Evolutionary conservation across 2,113 vertebrate species (phyloP), one percentile per base, ranked within the genome.

Genomic region (Grallaria varia): DNA sequence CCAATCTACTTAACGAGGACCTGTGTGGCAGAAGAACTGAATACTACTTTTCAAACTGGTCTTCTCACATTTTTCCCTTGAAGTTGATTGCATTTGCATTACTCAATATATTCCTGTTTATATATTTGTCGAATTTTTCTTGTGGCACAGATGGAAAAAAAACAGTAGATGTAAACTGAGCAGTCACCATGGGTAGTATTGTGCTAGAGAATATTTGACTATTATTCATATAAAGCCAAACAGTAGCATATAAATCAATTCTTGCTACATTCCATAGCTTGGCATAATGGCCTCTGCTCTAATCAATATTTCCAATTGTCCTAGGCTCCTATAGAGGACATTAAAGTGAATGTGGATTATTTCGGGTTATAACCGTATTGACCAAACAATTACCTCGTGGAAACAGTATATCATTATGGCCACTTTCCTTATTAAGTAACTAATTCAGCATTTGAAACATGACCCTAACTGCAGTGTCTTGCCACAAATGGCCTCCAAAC

Each of bases 331-430:
- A 72, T 45, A 91, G 47, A 33, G 56, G 78, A 74, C 58, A 86
- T 81, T 87, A 93, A 92, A 87, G 74, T 40, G 71, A 94, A 68
- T 78, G 44, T 72, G 53, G n/a, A 77, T 91, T 93, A 81, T 92
- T 95, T 86, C 49, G 64, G 37, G 21, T 83, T 89, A 92, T 83
- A 95, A 87, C n/a, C 31, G 22, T 92, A 96, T 95, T 93, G 94
- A 97, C 42, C 66, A 87, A 94, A 79, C 58, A 92, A 92, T 97
- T 95, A 94, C 69, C 50, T 72, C 86, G 45, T 91, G 87, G 76
- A 95, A 95, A 76, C 9, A 53, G 62, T 66, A 42, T 30, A 82
- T 92, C 79, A 94, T 95, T 92, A 87, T 1, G 6, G 28, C 13
- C 42, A 75, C 63, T 91, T 91, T 84, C 45, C 33, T 69, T 79